These are phyloP conservation scores for Drosophila trichaetosa DNA, from an alignment of 2,888 invertebrate genomes.

Conservation along the genomic window DNA sequence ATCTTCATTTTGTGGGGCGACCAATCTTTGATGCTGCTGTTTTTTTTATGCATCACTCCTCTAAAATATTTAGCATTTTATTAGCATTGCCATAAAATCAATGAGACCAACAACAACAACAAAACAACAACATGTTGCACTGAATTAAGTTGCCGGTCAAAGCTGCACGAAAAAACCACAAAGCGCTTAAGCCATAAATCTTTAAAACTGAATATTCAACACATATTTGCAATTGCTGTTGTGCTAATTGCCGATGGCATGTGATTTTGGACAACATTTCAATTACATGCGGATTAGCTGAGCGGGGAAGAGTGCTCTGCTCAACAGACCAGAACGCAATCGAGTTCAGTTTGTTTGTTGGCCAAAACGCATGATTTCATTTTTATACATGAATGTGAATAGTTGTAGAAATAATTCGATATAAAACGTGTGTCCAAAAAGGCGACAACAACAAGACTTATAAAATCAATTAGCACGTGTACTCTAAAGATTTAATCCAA, in stretches of 20 bases:
- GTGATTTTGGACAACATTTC: constrained; percentile 69
- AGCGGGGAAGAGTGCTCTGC: constrained; percentile 11
- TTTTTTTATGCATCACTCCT: constrained; percentile 23
- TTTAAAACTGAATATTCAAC: constrained; percentile 42
- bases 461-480: constrained; percentile 59
- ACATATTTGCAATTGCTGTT: constrained; percentile 30
- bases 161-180: constrained; percentile 28
- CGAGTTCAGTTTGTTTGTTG: not conserved
- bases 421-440: constrained; percentile 24
- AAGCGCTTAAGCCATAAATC: constrained; percentile 46
- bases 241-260: constrained; percentile 73
- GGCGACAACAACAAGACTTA: constrained; percentile 31
- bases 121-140: constrained; percentile 14
- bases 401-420: constrained; percentile 8
- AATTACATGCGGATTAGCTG: constrained; percentile 56
- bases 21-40: constrained; percentile 11
- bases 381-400: constrained; percentile 41
- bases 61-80: constrained; percentile 17
- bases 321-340: constrained; percentile 10
- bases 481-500: constrained; percentile 60
- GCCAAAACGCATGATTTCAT: constrained; percentile 68
- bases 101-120: constrained; percentile 8
- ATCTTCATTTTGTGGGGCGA: constrained; percentile 3
- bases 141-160: constrained; percentile 34
- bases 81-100: constrained; percentile 34